Evolutionary conservation across 2,888 invertebrate genomes (phyloP), one percentile per base, ranked within the genome.

Genomic region (Dione juno): DNA sequence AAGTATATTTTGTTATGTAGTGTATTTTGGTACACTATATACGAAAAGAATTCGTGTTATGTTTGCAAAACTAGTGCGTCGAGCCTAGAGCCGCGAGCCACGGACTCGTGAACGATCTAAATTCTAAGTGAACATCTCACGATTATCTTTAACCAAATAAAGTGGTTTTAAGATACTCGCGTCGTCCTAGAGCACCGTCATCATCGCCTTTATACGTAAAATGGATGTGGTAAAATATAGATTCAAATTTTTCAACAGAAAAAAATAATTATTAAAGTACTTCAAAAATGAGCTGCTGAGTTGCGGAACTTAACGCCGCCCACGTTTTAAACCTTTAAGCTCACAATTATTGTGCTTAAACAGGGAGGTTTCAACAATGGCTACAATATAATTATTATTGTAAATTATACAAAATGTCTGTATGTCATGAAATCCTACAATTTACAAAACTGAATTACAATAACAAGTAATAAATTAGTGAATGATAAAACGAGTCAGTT

Each of bases 111-210:
- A 10, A 50, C 69, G 65, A 57, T 57, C 21, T n/a, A 11, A 19
- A 48, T 35, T 57, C 21, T n/a, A 11, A 19, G 57, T 35, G 19
- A 69, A 65, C 64, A 59, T 52, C 66, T 70, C 66, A 66, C 66
- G 59, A 53, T 53, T 45, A 70, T 41, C 48, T 65, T 59, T 53
- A 61, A 64, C 54, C 65, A 58, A 66, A 70, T 66, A 66, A 70
- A 70, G 59, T 53, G 43, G 59, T 66, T 21, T 45, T 37, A 50
- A 37, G 8, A 50, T 9, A 35, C 37, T 41, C 53, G 19, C 35
- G 45, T 48, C 19, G 19, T 54, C 41, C 14, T 58, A 37, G 52
- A 19, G 50, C 11, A 14, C 37, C 16, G 14, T 19, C 50, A 41
- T 16, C 6, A n/a, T n/a, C 3, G 13, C 13, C 14, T 13, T 14